A percentile compares a stretch with the other conserved stretches of the same genome.
Conservation (phyloP, 2,113 vertebrate genomes). For the Scytalopus superciliaris region DNA sequence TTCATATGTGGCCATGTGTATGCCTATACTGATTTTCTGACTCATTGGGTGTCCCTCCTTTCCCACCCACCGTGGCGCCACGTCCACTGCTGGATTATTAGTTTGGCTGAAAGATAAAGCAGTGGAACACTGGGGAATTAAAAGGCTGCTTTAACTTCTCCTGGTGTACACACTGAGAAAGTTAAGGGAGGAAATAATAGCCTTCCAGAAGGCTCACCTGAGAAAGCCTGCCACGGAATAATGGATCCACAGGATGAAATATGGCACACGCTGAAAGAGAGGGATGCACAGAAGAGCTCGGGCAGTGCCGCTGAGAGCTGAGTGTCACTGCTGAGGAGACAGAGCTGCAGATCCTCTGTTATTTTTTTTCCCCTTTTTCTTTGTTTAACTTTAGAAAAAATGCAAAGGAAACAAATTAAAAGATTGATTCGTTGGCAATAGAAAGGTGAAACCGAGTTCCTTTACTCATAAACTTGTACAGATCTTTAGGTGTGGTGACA, state of each 20-base stretch:
- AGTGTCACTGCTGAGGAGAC: background rate
- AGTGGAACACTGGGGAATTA: background rate
- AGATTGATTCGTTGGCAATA: background rate
- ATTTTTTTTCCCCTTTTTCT: too few relatives aligned
- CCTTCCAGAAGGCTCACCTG: background rate
- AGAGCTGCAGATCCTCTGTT: background rate
- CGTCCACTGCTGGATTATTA: background rate
- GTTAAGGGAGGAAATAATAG: background rate
- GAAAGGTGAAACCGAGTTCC: background rate
- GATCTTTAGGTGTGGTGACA: background rate
- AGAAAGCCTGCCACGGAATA: background rate
- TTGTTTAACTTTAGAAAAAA: background rate
- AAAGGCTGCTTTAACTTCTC: background rate
- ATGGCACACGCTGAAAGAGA: background rate
- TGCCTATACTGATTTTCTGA: background rate
- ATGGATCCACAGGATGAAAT: background rate
- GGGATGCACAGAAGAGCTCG: background rate
- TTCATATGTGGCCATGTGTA: background rate
- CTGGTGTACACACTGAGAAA: background rate
- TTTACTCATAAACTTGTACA: background rate
- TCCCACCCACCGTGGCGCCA: background rate
- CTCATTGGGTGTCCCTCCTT: background rate
- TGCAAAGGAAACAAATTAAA: background rate
- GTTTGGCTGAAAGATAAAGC: background rate
- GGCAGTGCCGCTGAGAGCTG: background rate